Percentiles rank a stretch among this genome's conserved stretches.
These are phyloP conservation scores for Trissolcus basalis DNA, from an alignment of 1,140 invertebrate genomes.

Conservation along the genomic window DNA sequence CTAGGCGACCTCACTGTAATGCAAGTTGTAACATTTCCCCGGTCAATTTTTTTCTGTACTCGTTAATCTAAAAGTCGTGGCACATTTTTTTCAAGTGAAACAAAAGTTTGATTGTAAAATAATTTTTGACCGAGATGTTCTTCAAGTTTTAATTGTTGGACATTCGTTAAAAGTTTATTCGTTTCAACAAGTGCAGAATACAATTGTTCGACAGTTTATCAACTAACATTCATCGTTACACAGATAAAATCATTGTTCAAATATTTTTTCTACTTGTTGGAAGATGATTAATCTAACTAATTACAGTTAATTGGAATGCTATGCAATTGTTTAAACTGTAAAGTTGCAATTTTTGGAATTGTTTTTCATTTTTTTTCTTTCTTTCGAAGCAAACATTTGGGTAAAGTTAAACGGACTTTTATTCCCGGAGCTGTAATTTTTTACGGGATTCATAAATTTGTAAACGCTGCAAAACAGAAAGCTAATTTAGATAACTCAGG, in stretches of 20 bases:
- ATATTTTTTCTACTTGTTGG: no score
- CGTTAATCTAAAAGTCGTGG: no score
- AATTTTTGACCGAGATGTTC: slow-evolving; percentile 40
- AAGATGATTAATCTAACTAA: no score
- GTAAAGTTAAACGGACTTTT: no score
- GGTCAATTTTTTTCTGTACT: neutral
- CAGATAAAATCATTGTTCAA: neutral
- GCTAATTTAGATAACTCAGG: slow-evolving; percentile 16
- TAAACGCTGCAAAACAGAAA: slow-evolving; percentile 8
- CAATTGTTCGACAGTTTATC: slow-evolving; percentile 28
- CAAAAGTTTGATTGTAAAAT: slow-evolving; percentile 23
- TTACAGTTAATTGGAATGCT: no score
- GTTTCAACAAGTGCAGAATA: slow-evolving; percentile 21
- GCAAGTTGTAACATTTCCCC: neutral
- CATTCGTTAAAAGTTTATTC: slow-evolving; percentile 55
- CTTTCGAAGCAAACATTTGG: neutral
- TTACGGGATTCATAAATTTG: no score
- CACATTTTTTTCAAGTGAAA: slow-evolving; percentile 3
- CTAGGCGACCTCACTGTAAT: neutral
- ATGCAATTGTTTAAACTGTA: no score
- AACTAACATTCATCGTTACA: slow-evolving; percentile 28
- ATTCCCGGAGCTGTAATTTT: no score
- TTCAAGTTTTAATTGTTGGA: slow-evolving; percentile 43
- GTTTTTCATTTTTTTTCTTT: no score
- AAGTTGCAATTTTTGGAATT: no score